Base-by-base conservation (phyloP, 2,888 invertebrate species). In the Philereme transversata region DNA sequence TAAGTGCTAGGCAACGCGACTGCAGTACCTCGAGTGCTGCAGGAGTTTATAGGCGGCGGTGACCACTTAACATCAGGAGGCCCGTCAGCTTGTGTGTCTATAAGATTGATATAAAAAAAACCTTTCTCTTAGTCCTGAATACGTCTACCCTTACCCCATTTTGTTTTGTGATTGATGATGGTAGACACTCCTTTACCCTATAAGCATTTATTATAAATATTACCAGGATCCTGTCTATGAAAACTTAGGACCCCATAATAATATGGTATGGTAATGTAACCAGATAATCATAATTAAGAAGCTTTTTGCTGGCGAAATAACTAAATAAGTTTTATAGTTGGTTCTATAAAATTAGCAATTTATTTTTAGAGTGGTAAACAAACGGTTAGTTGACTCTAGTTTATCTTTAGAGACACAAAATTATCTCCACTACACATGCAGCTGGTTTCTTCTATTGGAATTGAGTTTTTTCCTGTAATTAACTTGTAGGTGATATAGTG, bases 111-210 rank as follows among this genome's bases (percentile, higher is more conserved):
- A n/a, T n/a, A n/a, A n/a, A n/a, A n/a, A n/a, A n/a, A n/a, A n/a
- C 22, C 22, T 22, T 22, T 22, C 22, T 36, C 6, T 22, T 36
- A 51, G 4, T 40, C 54, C 62, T 64, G 8, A 62, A 34, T 67
- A 34, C 67, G 22, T 38, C 62, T 62, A 8, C 49, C 6, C 7
- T 43, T 68, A 67, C 51, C 49, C 53, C 56, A 56, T 57, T 60
- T 65, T 68, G 61, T 66, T 60, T 68, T 67, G 63, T 72, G 68
- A 73, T 72, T 72, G 72, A 64, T 66, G 54, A 49, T 54, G 56
- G 61, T 63, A 53, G 44, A 44, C 50, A 63, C 52, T 51, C 46
- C 36, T 49, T 56, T 52, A 60, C 54, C 53, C 35, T 52, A 45
- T 59, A 57, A 62, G 54, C 44, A 38, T 57, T 60, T 57, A 60